A percentile compares a stretch with the other conserved stretches of the same genome.
Conservation (phyloP, 2,797 vertebrate species). For the Lagodon rhomboides region DNA sequence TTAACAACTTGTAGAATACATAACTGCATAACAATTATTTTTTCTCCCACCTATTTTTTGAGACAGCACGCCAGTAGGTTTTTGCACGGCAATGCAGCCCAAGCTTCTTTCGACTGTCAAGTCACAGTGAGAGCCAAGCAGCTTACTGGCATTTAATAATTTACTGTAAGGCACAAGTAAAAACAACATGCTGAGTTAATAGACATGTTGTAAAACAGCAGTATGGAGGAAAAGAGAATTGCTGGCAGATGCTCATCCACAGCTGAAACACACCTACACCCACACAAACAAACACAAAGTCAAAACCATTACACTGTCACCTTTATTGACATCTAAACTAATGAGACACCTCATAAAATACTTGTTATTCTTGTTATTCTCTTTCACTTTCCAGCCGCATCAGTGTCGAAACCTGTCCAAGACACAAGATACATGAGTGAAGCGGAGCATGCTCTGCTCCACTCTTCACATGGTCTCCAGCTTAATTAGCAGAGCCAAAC, state of each 20-base stretch:
- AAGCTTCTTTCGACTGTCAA: conserved; percentile 26
- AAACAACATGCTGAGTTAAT: conserved; percentile 55
- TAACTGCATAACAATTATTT: conserved; percentile 35
- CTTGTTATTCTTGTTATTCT: conserved; percentile 22
- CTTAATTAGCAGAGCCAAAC: conserved; percentile 80
- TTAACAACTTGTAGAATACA: conserved; percentile 54
- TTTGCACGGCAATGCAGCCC: conserved; percentile 13
- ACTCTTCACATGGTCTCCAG: conserved; percentile 53
- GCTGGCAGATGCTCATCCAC: conserved; percentile 68
- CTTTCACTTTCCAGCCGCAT: conserved; percentile 38
- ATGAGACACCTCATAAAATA: conserved; percentile 43
- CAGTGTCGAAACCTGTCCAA: conserved; percentile 48
- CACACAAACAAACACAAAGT: conserved; percentile 24
- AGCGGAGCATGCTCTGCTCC: conserved; percentile 40
- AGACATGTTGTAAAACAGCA: conserved; percentile 70
- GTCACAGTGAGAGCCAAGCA: conserved; percentile 42
- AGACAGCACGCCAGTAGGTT: conserved; percentile 11
- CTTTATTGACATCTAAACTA: conserved; percentile 42
- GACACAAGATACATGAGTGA: conserved; percentile 50
- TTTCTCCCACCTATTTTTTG: conserved; percentile 23
- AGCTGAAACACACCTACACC: conserved; percentile 30
- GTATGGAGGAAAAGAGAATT: conserved; percentile 56
- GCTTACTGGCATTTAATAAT: conserved; percentile 62
- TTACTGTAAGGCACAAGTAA: conserved; percentile 46
- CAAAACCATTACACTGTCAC: conserved; percentile 30